Conservation (phyloP, 2,797 vertebrate species). For the Cheirogaleus major region DNA sequence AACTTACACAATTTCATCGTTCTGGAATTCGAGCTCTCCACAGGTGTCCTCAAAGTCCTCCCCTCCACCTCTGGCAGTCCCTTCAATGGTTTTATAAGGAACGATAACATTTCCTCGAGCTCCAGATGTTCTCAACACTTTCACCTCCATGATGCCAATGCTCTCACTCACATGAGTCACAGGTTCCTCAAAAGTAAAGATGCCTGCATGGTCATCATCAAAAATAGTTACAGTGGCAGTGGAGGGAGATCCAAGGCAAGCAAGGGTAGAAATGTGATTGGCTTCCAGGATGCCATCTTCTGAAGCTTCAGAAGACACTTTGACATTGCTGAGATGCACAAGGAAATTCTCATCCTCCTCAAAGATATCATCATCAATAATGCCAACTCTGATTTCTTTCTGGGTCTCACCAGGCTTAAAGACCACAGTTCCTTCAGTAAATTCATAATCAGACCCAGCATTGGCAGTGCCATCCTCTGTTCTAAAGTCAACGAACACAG, state of each 20-base stretch:
- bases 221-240: slow-evolving; percentile 95
- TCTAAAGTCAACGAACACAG: slow-evolving; percentile 91
- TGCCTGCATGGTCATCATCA: slow-evolving; percentile 96
- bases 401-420: slow-evolving; percentile 95
- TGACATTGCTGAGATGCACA: slow-evolving; percentile 94
- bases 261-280: slow-evolving; percentile 84
- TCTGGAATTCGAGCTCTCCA: slow-evolving; percentile 96
- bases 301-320: slow-evolving; percentile 81
- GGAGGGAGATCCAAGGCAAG: slow-evolving; percentile 90
- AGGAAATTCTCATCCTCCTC: slow-evolving; percentile 98
- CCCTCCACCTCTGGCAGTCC: slow-evolving; percentile 95
- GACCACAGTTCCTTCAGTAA: slow-evolving; percentile 91
- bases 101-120: slow-evolving; percentile 94
- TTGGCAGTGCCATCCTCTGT: slow-evolving; percentile 97
- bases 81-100: slow-evolving; percentile 94
- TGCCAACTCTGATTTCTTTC: slow-evolving; percentile 94
- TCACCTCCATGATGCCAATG: slow-evolving; percentile 95
- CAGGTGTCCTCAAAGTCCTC: slow-evolving; percentile 97
- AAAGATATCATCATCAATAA: slow-evolving; percentile 97
- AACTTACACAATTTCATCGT: slow-evolving; percentile 97
- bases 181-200: slow-evolving; percentile 95
- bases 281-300: slow-evolving; percentile 85
- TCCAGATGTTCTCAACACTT: slow-evolving; percentile 93
- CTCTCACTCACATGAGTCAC: slow-evolving; percentile 94
- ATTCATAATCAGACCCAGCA: slow-evolving; percentile 94